Evolutionary conservation across 2,113 vertebrate species (phyloP).

Genomic region (Myotis lucifugus): DNA sequence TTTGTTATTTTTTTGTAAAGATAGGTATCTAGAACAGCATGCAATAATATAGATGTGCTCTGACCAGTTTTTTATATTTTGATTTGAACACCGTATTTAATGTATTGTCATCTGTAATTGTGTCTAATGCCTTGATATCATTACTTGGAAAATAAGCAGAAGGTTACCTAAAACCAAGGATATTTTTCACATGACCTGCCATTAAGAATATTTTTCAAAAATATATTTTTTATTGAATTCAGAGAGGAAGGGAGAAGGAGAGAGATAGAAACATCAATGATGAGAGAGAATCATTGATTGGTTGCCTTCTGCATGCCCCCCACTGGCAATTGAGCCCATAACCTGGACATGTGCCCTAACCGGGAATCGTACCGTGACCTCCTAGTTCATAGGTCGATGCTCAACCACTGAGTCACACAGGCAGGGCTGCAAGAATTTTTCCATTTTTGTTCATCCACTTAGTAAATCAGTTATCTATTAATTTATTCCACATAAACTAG

Average conservation of each 20-base stretch:
- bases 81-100: not conserved
- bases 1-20: not conserved
- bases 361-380: too few relatives aligned
- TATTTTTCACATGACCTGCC: slow-evolving; percentile 8
- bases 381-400: too few relatives aligned
- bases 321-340: too few relatives aligned
- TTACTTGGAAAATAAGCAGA: not conserved
- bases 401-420: too few relatives aligned
- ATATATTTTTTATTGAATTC: too few relatives aligned
- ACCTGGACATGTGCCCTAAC: too few relatives aligned
- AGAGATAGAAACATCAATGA: too few relatives aligned
- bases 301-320: too few relatives aligned
- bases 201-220: not conserved
- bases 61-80: not conserved
- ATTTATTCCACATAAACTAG: not conserved
- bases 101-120: not conserved
- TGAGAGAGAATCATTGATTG: too few relatives aligned
- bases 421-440: not conserved
- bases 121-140: not conserved
- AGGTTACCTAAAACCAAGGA: not conserved
- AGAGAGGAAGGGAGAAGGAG: too few relatives aligned
- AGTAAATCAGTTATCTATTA: not conserved
- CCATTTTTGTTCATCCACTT: not conserved
- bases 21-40: not conserved
- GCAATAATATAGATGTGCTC: not conserved